Base-by-base conservation (phyloP, 2,113 vertebrate genomes). In the Peucedramus taeniatus region DNA sequence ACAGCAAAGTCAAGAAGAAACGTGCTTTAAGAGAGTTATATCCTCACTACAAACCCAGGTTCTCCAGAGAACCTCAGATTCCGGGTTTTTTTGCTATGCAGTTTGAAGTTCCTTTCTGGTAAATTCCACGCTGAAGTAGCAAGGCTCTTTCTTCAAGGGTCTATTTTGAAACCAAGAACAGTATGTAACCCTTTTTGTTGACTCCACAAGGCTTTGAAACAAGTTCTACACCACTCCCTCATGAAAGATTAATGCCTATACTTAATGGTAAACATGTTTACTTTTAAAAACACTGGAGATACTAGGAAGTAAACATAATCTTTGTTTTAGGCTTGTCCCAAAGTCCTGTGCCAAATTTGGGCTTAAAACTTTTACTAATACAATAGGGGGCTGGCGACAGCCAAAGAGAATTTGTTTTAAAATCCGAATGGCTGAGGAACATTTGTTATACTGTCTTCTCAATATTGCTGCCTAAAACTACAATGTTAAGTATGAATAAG, bases 321-420 rank as follows among this genome's bases (percentile, higher is more conserved):
- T 77, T 85, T 66, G 28, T 42, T 83, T 83, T 59, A 75, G 44
- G 7, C 35, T 90, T 71, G 27, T 60, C 8, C 30, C 42, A 42
- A 75, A 79, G 10, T 71, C 12, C 31, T 83, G 79, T 82, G 83
- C 44, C 80, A 95, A 87, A 71, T 75, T 15, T 49, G 49, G 30
- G 2, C 24, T 94, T 92, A 70, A 92, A 78, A 82, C 83, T 78
- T 92, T 96, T 93, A 61, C 69, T 87, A 76, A 78, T 89, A 94
- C 47, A 92, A 53, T 61, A 53, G 44, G 51, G 12, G 83, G 8
- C 53, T 84, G 71, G 83, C 92, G 40, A 91, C 15, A 81, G 68
- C 70, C 47, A 83, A 64, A 93, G 18, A 21, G 13, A 51, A 60
- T 83, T 87, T 81, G 35, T 87, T 94, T 91, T 63, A 78, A 92